Evolutionary conservation across 2,113 vertebrate genomes (phyloP).

Genomic region (Limnothrissa miodon): DNA sequence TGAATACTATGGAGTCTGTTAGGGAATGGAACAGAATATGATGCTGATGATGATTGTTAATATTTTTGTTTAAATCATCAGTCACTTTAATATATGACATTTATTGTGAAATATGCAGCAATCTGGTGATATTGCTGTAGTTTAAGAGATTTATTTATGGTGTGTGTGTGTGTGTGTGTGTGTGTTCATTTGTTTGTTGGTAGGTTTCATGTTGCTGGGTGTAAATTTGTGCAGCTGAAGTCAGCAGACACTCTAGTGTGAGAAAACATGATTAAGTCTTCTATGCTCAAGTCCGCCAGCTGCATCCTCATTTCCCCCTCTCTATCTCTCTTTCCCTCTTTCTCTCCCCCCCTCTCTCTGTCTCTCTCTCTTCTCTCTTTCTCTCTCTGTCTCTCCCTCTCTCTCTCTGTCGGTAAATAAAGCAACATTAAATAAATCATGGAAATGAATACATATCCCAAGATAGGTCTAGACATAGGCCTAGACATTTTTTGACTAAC

Average conservation of each 20-base stretch:
- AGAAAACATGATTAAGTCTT: conserved; percentile 71
- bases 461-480: not conserved
- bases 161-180: not conserved
- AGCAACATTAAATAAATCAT: not conserved
- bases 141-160: not conserved
- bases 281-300: conserved; percentile 53
- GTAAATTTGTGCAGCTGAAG: conserved; percentile 73
- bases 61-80: too few species aligned
- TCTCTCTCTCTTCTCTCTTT: conserved; percentile 4
- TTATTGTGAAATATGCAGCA: too few species aligned
- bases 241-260: conserved; percentile 74
- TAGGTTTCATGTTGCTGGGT: conserved; percentile 52
- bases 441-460: too few species aligned
- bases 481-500: not conserved
- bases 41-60: too few species aligned
- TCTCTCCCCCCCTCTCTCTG: not conserved
- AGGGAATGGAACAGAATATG: too few species aligned
- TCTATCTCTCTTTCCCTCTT: not conserved
- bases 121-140: too few species aligned
- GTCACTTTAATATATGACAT: too few species aligned
- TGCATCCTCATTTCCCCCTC: conserved; percentile 35
- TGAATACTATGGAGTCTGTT: too few species aligned
- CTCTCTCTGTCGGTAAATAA: not conserved
- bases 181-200: conserved; percentile 24
- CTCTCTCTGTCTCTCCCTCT: not conserved